Evolutionary conservation across 2,888 invertebrate genomes (phyloP).

Genomic region (Hyposoter didymator): DNA sequence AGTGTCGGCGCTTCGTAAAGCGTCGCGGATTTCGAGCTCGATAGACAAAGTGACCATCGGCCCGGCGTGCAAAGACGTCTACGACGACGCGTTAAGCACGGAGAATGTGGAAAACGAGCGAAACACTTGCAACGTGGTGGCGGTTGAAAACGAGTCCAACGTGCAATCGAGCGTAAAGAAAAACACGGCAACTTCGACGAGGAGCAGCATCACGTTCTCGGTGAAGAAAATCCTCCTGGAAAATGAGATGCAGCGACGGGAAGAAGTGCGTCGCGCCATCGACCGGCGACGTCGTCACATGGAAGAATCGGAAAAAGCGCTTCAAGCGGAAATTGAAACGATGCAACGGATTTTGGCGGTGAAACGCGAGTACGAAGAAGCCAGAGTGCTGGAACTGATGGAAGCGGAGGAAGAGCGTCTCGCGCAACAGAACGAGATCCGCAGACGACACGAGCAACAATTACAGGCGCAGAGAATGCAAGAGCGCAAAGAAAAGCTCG

Average conservation of each 20-base stretch:
- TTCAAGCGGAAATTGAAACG: slow-evolving; percentile 79
- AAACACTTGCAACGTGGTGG: slow-evolving; percentile 76
- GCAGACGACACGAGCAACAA: slow-evolving; percentile 82
- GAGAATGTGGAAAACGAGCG: slow-evolving; percentile 76
- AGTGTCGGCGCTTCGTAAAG: slow-evolving; percentile 87
- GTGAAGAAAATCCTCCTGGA: slow-evolving; percentile 80
- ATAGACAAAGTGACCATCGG: slow-evolving; percentile 86
- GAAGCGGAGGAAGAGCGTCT: slow-evolving; percentile 86
- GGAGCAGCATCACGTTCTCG: slow-evolving; percentile 76
- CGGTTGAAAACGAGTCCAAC: slow-evolving; percentile 78
- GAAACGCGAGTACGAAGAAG: slow-evolving; percentile 78
- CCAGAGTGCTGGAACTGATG: slow-evolving; percentile 84
- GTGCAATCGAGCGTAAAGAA: not conserved
- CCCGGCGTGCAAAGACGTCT: slow-evolving; percentile 80
- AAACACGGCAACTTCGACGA: slow-evolving; percentile 71
- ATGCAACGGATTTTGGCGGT: slow-evolving; percentile 73
- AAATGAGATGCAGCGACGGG: slow-evolving; percentile 78
- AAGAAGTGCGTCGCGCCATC: slow-evolving; percentile 81
- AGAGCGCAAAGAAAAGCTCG: slow-evolving; percentile 74
- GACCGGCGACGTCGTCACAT: slow-evolving; percentile 80
- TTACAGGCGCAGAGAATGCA: slow-evolving; percentile 73
- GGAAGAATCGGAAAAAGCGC: slow-evolving; percentile 79
- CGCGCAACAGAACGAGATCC: slow-evolving; percentile 86
- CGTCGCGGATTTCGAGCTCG: slow-evolving; percentile 85
- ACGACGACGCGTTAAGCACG: slow-evolving; percentile 72